Conservation (phyloP, 2,113 vertebrate species). For the Pachycephala philippinensis region DNA sequence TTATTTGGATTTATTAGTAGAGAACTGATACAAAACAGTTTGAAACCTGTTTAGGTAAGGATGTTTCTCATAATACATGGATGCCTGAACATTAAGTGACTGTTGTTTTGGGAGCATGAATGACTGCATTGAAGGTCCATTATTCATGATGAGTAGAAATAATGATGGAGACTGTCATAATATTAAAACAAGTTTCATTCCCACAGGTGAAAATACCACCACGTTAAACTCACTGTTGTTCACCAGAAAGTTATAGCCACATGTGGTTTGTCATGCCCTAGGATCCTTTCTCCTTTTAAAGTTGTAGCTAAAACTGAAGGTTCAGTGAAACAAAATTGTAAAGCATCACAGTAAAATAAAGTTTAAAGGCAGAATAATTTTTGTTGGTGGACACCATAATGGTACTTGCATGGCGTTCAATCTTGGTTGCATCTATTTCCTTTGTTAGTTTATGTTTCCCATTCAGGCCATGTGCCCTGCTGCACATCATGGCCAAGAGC, state of each 20-base stretch:
- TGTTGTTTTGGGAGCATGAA: background rate
- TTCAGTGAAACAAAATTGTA: background rate
- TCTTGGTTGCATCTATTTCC: background rate
- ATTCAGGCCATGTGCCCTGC: background rate
- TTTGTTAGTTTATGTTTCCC: background rate
- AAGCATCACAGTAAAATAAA: background rate
- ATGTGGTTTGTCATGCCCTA: background rate
- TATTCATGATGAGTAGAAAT: background rate
- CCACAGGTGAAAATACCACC: background rate
- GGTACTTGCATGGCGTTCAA: background rate
- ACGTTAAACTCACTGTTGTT: background rate
- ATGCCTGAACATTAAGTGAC: background rate
- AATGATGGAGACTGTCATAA: background rate
- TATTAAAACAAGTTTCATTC: background rate
- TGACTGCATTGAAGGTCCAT: background rate
- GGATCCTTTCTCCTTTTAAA: background rate
- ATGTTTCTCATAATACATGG: background rate
- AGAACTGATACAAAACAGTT: background rate
- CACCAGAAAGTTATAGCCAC: background rate
- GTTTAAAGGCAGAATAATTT: background rate
- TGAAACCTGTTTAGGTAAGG: background rate
- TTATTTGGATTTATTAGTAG: background rate
- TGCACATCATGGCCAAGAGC: rapidly evolving
- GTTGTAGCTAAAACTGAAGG: background rate
- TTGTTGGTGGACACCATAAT: background rate